Conservation (phyloP, 2,888 invertebrate genomes). For the Strigamia crassipes region DNA sequence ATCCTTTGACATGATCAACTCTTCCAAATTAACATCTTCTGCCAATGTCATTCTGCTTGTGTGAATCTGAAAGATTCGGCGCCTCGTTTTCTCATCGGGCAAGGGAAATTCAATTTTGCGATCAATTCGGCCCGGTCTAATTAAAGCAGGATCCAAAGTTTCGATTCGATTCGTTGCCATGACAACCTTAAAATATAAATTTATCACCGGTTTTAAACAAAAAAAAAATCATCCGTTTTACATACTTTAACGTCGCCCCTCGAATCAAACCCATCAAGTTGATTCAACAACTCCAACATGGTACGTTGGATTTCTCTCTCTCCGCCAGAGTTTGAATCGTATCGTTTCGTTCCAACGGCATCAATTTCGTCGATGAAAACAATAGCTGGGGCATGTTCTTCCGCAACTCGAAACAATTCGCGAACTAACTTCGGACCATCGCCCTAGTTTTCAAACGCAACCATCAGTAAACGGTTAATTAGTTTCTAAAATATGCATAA, state of each 20-base stretch:
- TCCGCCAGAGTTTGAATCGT: conserved; percentile 98
- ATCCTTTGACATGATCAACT: conserved; percentile 98
- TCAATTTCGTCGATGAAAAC: conserved; percentile 99
- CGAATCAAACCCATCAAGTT: conserved; percentile 97
- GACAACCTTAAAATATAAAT: conserved; percentile 69
- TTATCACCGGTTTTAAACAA: not conserved
- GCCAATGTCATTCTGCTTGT: conserved; percentile 98
- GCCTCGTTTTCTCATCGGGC: conserved; percentile 98
- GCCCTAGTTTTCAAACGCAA: conserved; percentile 65
- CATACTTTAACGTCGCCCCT: conserved; percentile 91
- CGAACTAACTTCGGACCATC: conserved; percentile 98
- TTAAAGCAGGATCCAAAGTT: conserved; percentile 96
- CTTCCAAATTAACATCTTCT: conserved; percentile 93
- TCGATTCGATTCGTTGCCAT: conserved; percentile 99
- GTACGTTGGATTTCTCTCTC: conserved; percentile 99
- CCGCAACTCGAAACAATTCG: conserved; percentile 97
- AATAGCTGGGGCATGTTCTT: conserved; percentile 98
- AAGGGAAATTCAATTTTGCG: conserved; percentile 99
- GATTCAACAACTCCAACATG: conserved; percentile 98
- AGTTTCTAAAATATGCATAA: conserved; percentile 43
- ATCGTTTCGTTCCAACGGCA: conserved; percentile 96
- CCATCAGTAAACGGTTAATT: not conserved
- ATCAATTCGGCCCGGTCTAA: conserved; percentile 98
- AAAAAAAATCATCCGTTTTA: not conserved
- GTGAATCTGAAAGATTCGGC: conserved; percentile 96